phyloP scores from a whole-genome alignment of 2,113 vertebrate genomes.

The Sigmodon hispidus region DNA sequence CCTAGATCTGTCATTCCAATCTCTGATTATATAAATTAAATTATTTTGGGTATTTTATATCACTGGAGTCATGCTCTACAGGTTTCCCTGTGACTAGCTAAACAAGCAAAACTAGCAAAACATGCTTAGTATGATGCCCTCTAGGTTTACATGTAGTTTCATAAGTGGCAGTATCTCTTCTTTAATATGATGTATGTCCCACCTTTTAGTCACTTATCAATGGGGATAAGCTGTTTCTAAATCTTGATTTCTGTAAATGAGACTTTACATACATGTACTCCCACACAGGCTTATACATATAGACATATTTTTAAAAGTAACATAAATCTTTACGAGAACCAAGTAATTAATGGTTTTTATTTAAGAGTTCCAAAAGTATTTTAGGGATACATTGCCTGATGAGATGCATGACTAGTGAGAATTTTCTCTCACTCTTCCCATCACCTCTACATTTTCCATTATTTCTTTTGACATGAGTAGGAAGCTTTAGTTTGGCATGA shows the following conservation, averaged over 20 bases:
- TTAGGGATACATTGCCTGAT: not conserved
- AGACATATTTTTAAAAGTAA: not conserved
- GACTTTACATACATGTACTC: not conserved
- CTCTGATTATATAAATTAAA: not conserved
- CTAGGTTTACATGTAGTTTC: not conserved
- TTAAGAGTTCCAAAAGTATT: not conserved
- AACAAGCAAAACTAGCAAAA: no score
- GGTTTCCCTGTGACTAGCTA: not conserved
- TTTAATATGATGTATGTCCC: not conserved
- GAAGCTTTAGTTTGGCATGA: no score
- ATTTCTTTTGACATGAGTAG: not conserved
- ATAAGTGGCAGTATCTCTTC: not conserved
- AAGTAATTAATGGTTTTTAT: not conserved
- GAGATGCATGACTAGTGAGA: not conserved
- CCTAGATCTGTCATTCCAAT: not conserved
- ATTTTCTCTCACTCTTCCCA: not conserved
- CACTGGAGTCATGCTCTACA: no score
- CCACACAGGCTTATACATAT: not conserved
- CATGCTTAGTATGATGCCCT: not conserved
- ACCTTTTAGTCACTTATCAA: not conserved
- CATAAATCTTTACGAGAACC: not conserved
- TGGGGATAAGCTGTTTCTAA: not conserved
- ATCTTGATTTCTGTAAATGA: not conserved
- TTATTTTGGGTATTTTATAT: not conserved
- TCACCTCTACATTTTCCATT: not conserved